Conservation (phyloP, 2,113 vertebrate species). For the Calidris pugnax region DNA sequence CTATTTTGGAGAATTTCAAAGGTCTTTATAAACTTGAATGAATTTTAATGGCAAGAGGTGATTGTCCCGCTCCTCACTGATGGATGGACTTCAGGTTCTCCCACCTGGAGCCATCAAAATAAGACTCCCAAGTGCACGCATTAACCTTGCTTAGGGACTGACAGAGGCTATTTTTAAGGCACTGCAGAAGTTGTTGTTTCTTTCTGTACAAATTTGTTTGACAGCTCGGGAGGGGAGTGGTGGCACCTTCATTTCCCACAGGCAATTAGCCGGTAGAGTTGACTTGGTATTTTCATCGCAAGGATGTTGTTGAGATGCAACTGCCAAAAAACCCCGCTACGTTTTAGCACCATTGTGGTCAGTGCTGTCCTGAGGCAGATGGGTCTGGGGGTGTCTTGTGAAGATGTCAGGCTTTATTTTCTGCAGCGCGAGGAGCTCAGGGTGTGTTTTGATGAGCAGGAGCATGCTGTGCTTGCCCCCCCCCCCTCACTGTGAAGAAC, state of each 20-base stretch:
- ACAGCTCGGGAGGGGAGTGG: not conserved
- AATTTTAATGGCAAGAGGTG: not conserved
- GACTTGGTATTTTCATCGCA: not conserved
- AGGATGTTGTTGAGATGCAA: not conserved
- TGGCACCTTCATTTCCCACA: not conserved
- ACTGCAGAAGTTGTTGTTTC: not conserved
- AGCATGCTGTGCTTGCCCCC: not conserved
- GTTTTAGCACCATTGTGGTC: not conserved
- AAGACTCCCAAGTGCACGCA: not conserved
- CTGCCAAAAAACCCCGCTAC: not conserved
- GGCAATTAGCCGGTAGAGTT: not conserved
- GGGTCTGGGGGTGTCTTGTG: not conserved
- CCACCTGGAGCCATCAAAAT: not conserved
- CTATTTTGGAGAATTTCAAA: not conserved
- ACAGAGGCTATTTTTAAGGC: not conserved
- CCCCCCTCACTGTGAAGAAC: not conserved
- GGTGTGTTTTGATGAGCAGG: not conserved
- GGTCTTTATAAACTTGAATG: not conserved
- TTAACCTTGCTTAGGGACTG: not conserved
- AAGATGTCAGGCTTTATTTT: not conserved
- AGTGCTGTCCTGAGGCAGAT: not conserved
- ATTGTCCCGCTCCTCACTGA: not conserved
- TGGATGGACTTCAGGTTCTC: not conserved
- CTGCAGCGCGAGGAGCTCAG: not conserved
- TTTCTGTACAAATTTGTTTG: not conserved